Evolutionary conservation across 2,113 vertebrate species (phyloP), one percentile per base, ranked within the genome.

Genomic region (Pristiophorus japonicus): DNA sequence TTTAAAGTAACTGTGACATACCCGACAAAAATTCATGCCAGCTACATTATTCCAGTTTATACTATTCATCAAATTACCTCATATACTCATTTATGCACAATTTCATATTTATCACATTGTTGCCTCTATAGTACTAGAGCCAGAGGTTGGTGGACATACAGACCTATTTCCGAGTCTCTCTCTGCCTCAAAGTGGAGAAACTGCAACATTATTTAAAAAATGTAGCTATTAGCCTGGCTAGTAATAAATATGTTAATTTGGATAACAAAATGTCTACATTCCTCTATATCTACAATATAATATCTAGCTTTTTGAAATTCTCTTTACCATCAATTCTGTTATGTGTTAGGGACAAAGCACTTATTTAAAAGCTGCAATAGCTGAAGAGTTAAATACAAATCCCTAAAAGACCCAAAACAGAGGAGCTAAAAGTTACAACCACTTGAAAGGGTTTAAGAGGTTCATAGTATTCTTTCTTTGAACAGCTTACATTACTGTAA

Each of bases 401-500:
- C n/a, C n/a, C 75, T 81, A 16, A 51, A 94, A 94, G 93, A 51
- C 12, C 93, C 45, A 51, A 59, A 94, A 30, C 65, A 47, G 93
- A 94, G 45, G 38, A 22, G n/a, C 65, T 73, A 70, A 42, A 70
- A 51, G n/a, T 42, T 73, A 70, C 65, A 70, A 51, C 45, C 66
- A 94, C 66, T 94, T 67, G 66, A 94, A 94, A 94, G 93, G 63
- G 42, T 51, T 94, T 94, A 18, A 45, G 66, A 94, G 65, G 24
- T 94, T 45, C 65, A 67, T 94, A 45, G 92, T 70, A 45, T 70
- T 67, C 62, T 94, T 94, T 94, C 93, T 94, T 94, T 94, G 93
- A 94, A 70, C 93, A 47, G 93, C 65, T 73, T 94, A 70, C 63
- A 94, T 94, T 67, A 94, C 65, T 94, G 66, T 94, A 94, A 94